Base-by-base conservation (phyloP, 2,888 invertebrate species). In the Busseola fusca region DNA sequence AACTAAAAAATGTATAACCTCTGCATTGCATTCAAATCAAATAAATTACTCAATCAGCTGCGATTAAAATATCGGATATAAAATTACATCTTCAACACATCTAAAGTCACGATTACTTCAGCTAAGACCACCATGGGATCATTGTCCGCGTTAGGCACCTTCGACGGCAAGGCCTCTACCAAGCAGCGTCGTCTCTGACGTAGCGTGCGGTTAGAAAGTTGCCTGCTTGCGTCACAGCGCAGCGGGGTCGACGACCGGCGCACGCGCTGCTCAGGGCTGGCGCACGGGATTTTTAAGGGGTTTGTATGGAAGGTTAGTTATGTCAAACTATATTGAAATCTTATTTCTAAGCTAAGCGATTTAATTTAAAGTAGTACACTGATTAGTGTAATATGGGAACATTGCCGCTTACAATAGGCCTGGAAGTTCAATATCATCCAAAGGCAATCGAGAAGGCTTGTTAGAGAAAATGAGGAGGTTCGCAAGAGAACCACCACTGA, bases 201-300 rank as follows among this genome's bases (percentile, higher is more conserved):
- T 94, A 89, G 92, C 70, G 66, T 78, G 89, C 86, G 89, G 92
- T 93, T 95, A 95, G 95, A 95, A 95, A 95, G 95, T 95, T 94
- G 93, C 89, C 86, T 90, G 91, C 91, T 94, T 95, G 94, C 95
- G 95, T 95, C 95, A 95, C 94, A 89, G 87, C 90, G 91, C 91
- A 88, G 86, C 87, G 91, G 88, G 93, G 91, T 92, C 93, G 88
- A 89, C 87, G 93, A 83, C 91, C 94, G 75, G 72, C 83, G 84
- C 84, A 83, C 78, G 74, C 76, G 79, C 75, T 69, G 69, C 57
- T 18, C 82, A 88, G 89, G 89, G 90, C 75, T 88, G 88, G 18
- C 81, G 72, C 68, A 42, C 72, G 69, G 69, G 63, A 64, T 27
- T 40, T 60, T 59, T 64, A 57, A 40, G 37, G 54, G 27, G 27